Percentiles rank a stretch among this genome's conserved stretches.
Evolutionary conservation across 2,888 invertebrate species (phyloP).

Genomic region (Scaptomyza parva): DNA sequence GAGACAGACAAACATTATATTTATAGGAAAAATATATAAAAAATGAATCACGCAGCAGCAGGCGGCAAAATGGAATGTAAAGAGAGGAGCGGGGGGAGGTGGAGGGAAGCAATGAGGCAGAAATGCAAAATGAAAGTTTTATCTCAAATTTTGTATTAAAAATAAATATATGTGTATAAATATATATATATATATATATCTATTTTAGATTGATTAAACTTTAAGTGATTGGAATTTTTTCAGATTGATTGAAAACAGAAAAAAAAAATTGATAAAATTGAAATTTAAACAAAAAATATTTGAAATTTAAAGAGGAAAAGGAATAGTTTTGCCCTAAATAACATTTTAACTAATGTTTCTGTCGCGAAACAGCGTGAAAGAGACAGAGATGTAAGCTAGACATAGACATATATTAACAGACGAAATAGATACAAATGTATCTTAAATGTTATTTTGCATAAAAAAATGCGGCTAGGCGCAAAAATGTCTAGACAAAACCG

Average conservation of each 20-base stretch:
- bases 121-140: slow-evolving; percentile 32
- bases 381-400: too few relatives aligned
- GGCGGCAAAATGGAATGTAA: neutral
- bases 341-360: too few relatives aligned
- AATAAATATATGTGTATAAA: too few relatives aligned
- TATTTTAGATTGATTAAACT: slow-evolving; percentile 13
- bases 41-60: slow-evolving; percentile 71
- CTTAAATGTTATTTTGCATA: slow-evolving; percentile 6
- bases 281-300: too few relatives aligned
- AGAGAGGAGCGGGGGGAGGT: too few relatives aligned
- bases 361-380: too few relatives aligned
- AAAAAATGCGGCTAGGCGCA: slow-evolving; percentile 29
- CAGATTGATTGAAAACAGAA: neutral
- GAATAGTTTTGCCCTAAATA: too few relatives aligned
- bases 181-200: neutral
- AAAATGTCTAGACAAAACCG: slow-evolving; percentile 39
- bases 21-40: slow-evolving; percentile 44
- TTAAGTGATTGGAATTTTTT: neutral
- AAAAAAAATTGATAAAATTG: too few relatives aligned
- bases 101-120: neutral
- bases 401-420: too few relatives aligned
- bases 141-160: slow-evolving; percentile 15
- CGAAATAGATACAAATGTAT: neutral
- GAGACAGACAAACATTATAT: slow-evolving; percentile 65
- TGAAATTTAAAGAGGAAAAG: too few relatives aligned